Evolutionary conservation across 2,797 vertebrate species (phyloP), one percentile per base, ranked within the genome.

Genomic region (Scomberomorus guttatus): DNA sequence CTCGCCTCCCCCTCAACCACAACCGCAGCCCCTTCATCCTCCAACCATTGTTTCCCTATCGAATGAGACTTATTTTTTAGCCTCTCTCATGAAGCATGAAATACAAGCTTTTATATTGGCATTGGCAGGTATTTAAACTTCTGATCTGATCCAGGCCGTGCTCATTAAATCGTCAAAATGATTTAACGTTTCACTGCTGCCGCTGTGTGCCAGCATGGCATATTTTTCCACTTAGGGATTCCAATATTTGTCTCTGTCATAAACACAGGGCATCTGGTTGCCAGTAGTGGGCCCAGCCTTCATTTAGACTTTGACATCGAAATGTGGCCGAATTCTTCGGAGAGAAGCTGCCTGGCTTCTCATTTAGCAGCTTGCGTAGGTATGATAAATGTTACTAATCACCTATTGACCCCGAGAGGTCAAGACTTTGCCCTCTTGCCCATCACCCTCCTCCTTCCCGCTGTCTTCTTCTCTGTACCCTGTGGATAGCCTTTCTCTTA

Each of bases 331-430:
- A 80, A 81, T 82, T 89, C 90, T 86, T 87, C 27, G 67, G 84
- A 62, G 86, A 75, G 80, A 74, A 77, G 84, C 85, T 85, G 83
- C 63, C 72, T 78, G 89, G 77, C 78, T 81, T 87, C 84, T 93
- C 87, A 81, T 90, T 90, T 80, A 82, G 85, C 81, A 82, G 86
- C 87, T 84, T 58, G 75, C n/a, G 24, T 77, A 84, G 91, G 79
- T 88, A 87, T 95, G 94, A 95, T 95, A 88, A 93, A 95, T 95
- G 94, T 81, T 92, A 79, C 90, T 90, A 75, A 93, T 94, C 91
- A 94, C 93, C 94, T 91, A 75, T 93, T 91, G 93, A 92, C 92
- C 90, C 77, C 1, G 1, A 69, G 80, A 90, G 93, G 92, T 95
- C 91, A 90, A 87, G 60, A 83, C 71, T 83, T 75, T 90, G 87